Evolutionary conservation across 2,113 vertebrate genomes (phyloP).

Genomic region (Bufo gargarizans): DNA sequence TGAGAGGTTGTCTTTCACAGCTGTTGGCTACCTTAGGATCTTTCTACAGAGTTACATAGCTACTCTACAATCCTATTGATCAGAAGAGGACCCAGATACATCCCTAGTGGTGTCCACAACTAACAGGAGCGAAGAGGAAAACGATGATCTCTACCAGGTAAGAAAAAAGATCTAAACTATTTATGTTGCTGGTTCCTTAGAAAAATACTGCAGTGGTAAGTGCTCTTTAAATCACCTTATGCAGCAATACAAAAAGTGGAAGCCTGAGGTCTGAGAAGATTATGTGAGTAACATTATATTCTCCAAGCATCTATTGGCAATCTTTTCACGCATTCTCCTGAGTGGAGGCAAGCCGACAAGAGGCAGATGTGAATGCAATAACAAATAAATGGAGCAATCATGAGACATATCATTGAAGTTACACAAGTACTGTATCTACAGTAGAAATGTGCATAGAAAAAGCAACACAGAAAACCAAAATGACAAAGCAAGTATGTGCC

Average conservation of each 20-base stretch:
- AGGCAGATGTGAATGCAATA: background rate
- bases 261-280: background rate
- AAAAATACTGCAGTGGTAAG: too few relatives aligned
- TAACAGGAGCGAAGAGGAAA: too few relatives aligned
- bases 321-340: background rate
- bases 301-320: background rate
- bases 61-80: too few relatives aligned
- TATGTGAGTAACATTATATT: background rate
- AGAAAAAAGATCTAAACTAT: too few relatives aligned
- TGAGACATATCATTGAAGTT: background rate
- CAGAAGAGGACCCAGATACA: too few relatives aligned
- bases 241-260: background rate
- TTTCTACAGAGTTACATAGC: too few relatives aligned
- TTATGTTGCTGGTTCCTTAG: too few relatives aligned
- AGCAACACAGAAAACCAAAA: background rate
- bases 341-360: background rate
- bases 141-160: too few relatives aligned
- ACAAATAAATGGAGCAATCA: background rate
- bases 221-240: background rate
- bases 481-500: conserved; percentile 15
- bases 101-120: too few relatives aligned
- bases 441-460: background rate
- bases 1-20: too few relatives aligned
- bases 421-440: background rate
- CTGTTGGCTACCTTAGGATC: too few relatives aligned